A percentile compares a stretch with the other conserved stretches of the same genome.
phyloP scores from a whole-genome alignment of 2,888 invertebrate genomes.

The Drosophila nr. medialis region DNA sequence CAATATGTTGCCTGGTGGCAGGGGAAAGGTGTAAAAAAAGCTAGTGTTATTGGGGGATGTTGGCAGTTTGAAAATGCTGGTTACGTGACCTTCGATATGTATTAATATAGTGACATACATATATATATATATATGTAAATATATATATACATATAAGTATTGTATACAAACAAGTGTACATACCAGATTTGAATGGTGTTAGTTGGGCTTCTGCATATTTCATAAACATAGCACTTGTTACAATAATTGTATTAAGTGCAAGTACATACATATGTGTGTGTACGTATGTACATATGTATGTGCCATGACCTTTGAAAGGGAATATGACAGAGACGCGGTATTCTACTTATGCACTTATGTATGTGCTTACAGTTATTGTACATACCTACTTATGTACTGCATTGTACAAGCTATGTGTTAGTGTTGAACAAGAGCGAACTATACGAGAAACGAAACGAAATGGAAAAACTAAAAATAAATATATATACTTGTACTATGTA shows the following conservation, averaged over 20 bases:
- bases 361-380: constrained; percentile 30
- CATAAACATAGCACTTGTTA: constrained; percentile 5
- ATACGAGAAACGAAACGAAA: constrained; percentile 9
- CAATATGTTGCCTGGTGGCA: neutral
- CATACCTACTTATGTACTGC: constrained; percentile 12
- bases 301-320: constrained; percentile 24
- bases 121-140: constrained; percentile 10
- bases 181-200: constrained; percentile 14
- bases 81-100: constrained; percentile 22
- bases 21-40: neutral
- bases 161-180: constrained; percentile 12
- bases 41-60: constrained; percentile 15
- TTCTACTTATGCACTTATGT: constrained; percentile 42
- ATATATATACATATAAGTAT: constrained; percentile 4
- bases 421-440: constrained; percentile 35
- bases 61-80: neutral
- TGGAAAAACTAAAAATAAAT: neutral
- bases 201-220: constrained; percentile 18
- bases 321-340: constrained; percentile 30
- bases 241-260: constrained; percentile 50
- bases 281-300: constrained; percentile 8
- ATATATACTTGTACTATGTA: neutral
- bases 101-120: constrained; percentile 6
- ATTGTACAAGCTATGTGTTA: neutral
- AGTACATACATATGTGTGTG: constrained; percentile 22